phyloP scores from a whole-genome alignment of 1,140 invertebrate genomes.

The Aethina tumida region DNA sequence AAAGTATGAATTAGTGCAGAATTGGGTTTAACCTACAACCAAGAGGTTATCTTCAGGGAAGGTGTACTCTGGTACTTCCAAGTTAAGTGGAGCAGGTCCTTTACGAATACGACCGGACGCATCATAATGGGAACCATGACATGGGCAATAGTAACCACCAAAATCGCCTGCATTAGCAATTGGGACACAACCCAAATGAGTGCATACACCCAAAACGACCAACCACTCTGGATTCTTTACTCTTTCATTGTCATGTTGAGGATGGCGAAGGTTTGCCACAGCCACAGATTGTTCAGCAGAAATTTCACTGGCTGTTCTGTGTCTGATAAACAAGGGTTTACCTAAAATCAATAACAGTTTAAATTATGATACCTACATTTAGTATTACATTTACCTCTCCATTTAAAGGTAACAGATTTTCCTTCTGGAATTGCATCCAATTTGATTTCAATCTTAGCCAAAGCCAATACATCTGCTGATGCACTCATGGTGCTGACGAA shows the following conservation, averaged over 20 bases:
- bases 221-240: slow-evolving; percentile 82
- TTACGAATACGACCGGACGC: slow-evolving; percentile 94
- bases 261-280: slow-evolving; percentile 72
- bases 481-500: slow-evolving; percentile 73
- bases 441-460: slow-evolving; percentile 95
- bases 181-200: slow-evolving; percentile 95
- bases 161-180: slow-evolving; percentile 92
- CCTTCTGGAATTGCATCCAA: slow-evolving; percentile 82
- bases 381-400: slow-evolving; percentile 60
- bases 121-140: slow-evolving; percentile 99
- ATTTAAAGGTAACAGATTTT: slow-evolving; percentile 93
- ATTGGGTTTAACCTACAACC: slow-evolving; percentile 62
- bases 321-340: slow-evolving; percentile 93
- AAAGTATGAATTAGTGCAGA: too few species aligned
- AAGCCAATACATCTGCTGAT: slow-evolving; percentile 88
- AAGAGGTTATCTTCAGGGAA: slow-evolving; percentile 65
- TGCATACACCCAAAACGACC: slow-evolving; percentile 92
- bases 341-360: slow-evolving; percentile 18
- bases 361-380: slow-evolving; percentile 1
- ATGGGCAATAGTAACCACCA: slow-evolving; percentile 95
- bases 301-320: slow-evolving; percentile 79
- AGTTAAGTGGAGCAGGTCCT: slow-evolving; percentile 93
- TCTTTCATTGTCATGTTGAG: slow-evolving; percentile 75
- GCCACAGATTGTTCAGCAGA: slow-evolving; percentile 62
- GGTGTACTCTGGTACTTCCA: slow-evolving; percentile 83